Evolutionary conservation across 2,888 invertebrate genomes (phyloP), one percentile per base, ranked within the genome.

Genomic region (Notocelia uddmanniana): DNA sequence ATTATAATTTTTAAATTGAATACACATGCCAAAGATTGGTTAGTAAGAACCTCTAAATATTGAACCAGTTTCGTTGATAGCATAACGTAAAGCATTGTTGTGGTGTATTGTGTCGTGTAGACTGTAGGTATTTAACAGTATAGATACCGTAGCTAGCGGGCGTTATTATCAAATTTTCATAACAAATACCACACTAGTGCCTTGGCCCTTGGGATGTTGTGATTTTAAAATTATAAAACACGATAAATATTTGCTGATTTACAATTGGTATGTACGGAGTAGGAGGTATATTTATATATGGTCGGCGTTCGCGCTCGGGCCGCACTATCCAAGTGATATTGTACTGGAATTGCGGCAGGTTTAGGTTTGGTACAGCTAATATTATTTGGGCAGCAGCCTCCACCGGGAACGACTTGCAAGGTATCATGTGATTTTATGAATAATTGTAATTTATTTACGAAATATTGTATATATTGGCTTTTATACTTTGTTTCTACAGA

Each of bases 171-270:
- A 77, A 77, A 80, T 79, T 81, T 82, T 83, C 83, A 79, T 81
- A 81, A 80, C 81, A 83, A 84, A 85, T 85, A 87, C 87, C 90
- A 91, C 86, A 86, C 83, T 86, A 87, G 93, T 93, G 93, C 93
- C 93, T 93, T 93, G 85, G 88, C 88, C 89, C 86, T 89, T 85
- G 84, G 86, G 81, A 89, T 84, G 87, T 90, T 89, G 89, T 91
- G 89, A 89, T 89, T 89, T 82, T 77, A 80, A 83, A 79, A 75
- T 62, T 77, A 78, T 79, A 79, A 80, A 79, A 81, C 77, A 81
- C 77, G 69, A 78, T n/a, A n/a, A n/a, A n/a, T 79, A 74, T 70
- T 73, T 74, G 73, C 41, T 67, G 45, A 68, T 62, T 68, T 68
- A 72, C 62, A 62, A 57, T 72, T 62, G 60, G 60, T 69, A 60